Evolutionary conservation across 2,797 vertebrate species (phyloP).

Genomic region (Perdix hodgsoniae): DNA sequence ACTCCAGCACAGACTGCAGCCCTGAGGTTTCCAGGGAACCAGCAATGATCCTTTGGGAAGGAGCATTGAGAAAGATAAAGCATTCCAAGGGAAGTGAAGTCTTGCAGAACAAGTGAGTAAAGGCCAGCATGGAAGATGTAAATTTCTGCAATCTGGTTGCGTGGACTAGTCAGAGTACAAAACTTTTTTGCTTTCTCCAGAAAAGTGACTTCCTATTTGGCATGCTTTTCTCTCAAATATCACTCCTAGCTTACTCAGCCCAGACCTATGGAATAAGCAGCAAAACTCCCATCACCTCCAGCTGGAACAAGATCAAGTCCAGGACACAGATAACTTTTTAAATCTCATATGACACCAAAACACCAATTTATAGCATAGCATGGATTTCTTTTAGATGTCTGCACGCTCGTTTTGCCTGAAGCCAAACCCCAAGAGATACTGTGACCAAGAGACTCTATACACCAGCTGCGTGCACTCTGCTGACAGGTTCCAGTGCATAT

Average conservation of each 20-base stretch:
- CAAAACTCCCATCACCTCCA: background rate
- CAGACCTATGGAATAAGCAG: background rate
- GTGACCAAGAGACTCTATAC: background rate
- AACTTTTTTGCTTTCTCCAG: background rate
- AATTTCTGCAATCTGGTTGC: background rate
- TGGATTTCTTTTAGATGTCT: background rate
- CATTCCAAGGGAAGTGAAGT: background rate
- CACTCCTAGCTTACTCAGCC: background rate
- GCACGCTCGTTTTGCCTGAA: background rate
- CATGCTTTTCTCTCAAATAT: background rate
- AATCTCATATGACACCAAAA: background rate
- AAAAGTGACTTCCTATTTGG: background rate
- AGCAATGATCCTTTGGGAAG: background rate
- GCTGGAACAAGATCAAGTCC: background rate
- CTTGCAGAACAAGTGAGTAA: background rate
- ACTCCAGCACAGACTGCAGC: background rate
- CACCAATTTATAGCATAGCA: background rate
- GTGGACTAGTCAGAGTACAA: background rate
- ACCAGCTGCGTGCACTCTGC: background rate
- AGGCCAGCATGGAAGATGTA: background rate
- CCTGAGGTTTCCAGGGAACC: background rate
- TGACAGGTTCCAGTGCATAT: background rate
- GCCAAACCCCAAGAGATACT: background rate
- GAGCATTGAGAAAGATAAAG: background rate
- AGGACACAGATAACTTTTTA: background rate